These are phyloP conservation scores for Gymnocephalus cernua DNA, from an alignment of 2,113 vertebrate species.

Conservation along the genomic window DNA sequence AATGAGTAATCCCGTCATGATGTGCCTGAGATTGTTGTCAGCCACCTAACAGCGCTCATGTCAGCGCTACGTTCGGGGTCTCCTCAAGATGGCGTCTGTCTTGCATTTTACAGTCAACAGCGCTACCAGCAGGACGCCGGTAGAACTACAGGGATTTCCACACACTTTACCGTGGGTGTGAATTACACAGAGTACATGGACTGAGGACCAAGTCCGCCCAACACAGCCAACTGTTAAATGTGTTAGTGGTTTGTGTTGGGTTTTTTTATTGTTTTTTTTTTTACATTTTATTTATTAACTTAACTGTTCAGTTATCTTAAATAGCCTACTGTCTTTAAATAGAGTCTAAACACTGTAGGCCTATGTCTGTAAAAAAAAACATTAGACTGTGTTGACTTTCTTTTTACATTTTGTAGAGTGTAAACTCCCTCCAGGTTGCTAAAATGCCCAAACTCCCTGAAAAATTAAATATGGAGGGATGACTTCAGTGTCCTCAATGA, in stretches of 20 bases:
- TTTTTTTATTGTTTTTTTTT: not conserved
- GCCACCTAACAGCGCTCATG: constrained; percentile 50
- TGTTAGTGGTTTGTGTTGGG: not conserved
- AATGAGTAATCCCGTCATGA: constrained; percentile 74
- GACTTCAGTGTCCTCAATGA: not conserved
- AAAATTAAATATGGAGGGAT: not conserved
- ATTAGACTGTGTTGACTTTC: not conserved
- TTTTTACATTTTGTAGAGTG: not conserved
- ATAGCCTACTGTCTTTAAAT: not conserved
- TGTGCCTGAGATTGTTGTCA: constrained; percentile 76
- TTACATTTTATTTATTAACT: not conserved
- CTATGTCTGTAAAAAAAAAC: not conserved
- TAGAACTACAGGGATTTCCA: constrained; percentile 49
- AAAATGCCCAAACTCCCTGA: not conserved
- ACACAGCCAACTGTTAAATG: not conserved
- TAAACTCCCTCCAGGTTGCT: not conserved
- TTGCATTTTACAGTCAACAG: constrained; percentile 51
- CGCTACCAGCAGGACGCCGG: constrained; percentile 44
- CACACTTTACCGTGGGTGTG: not conserved
- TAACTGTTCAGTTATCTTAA: not conserved
- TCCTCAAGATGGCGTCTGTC: constrained; percentile 84
- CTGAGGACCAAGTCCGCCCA: not conserved
- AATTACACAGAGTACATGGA: not conserved
- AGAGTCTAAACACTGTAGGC: not conserved
- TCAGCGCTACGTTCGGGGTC: constrained; percentile 60